A percentile compares a stretch with the other conserved stretches of the same genome.
Evolutionary conservation across 92 coral and sea anemone genomes (phyloP).

Genomic region (Epizoanthus rinbou): DNA sequence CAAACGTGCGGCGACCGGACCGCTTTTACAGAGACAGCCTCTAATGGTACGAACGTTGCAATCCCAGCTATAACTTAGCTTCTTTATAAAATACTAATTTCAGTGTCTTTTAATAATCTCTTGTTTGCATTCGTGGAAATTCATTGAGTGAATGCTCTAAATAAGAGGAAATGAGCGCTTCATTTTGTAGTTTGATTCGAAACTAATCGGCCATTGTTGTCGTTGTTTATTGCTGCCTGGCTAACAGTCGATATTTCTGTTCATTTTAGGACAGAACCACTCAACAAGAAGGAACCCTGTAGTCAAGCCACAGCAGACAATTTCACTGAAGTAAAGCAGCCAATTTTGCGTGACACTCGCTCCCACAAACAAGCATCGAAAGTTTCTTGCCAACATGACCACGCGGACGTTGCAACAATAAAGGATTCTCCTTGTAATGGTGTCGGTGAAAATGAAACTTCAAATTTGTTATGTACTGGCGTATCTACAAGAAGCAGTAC

Average conservation of each 20-base stretch:
- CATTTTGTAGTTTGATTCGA: slow-evolving; percentile 23
- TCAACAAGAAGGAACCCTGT: slow-evolving; percentile 56
- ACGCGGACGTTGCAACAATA: slow-evolving; percentile 72
- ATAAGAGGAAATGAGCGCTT: not conserved
- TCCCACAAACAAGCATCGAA: slow-evolving; percentile 79
- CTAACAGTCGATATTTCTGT: slow-evolving; percentile 78
- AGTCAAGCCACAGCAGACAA: slow-evolving; percentile 51
- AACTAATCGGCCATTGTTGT: slow-evolving; percentile 48
- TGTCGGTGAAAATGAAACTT: slow-evolving; percentile 66
- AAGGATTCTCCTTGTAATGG: slow-evolving; percentile 56
- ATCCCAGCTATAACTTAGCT: no score
- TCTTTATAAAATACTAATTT: not conserved
- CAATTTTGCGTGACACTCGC: slow-evolving; percentile 82
- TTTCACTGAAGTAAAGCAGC: slow-evolving; percentile 53
- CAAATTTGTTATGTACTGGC: slow-evolving; percentile 59
- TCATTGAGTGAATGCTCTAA: not conserved
- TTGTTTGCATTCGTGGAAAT: slow-evolving; percentile 38
- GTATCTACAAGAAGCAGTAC: slow-evolving; percentile 96
- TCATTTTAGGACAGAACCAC: slow-evolving; percentile 68
- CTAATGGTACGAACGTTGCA: no score
- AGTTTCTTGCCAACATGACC: slow-evolving; percentile 71
- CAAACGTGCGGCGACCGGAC: no score
- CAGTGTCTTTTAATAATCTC: not conserved
- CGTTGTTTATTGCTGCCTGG: slow-evolving; percentile 48
- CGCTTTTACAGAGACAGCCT: no score